phyloP scores from a whole-genome alignment of 2,113 vertebrate genomes.

The Phyllostomus hastatus region DNA sequence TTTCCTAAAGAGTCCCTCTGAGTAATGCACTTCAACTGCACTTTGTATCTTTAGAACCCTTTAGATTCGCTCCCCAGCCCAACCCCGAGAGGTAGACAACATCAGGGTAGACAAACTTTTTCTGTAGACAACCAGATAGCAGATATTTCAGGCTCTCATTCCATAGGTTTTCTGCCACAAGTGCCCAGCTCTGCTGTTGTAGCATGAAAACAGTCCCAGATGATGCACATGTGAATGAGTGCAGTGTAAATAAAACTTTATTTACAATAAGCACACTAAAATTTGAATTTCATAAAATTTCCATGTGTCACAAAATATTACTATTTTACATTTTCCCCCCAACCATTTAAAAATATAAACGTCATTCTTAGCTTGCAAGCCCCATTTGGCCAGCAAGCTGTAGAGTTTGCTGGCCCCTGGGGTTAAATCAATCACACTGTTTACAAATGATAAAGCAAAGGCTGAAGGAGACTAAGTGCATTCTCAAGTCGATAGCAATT shows the following conservation, averaged over 20 bases:
- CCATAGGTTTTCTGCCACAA: neutral
- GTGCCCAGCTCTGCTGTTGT: neutral
- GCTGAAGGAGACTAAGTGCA: neutral
- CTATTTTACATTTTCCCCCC: neutral
- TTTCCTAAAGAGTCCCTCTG: slow-evolving; percentile 24
- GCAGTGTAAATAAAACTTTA: neutral
- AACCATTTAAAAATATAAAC: slow-evolving; percentile 38
- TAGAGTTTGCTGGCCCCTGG: neutral
- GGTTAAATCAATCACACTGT: neutral
- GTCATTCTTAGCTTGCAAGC: neutral
- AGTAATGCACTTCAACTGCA: neutral
- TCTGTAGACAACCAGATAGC: neutral
- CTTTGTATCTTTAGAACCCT: slow-evolving; percentile 10
- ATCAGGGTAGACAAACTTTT: neutral
- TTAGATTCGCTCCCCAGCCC: neutral
- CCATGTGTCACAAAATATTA: neutral
- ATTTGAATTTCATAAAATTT: neutral
- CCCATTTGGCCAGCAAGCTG: neutral
- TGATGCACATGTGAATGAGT: neutral
- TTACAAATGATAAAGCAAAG: slow-evolving; percentile 8
- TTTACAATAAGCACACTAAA: neutral
- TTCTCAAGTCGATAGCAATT: neutral
- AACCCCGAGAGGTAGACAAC: neutral
- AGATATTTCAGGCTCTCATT: neutral
- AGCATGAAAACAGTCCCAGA: neutral